These are phyloP conservation scores for Bovichtus variegatus DNA, from an alignment of 2,797 vertebrate genomes.

Conservation along the genomic window DNA sequence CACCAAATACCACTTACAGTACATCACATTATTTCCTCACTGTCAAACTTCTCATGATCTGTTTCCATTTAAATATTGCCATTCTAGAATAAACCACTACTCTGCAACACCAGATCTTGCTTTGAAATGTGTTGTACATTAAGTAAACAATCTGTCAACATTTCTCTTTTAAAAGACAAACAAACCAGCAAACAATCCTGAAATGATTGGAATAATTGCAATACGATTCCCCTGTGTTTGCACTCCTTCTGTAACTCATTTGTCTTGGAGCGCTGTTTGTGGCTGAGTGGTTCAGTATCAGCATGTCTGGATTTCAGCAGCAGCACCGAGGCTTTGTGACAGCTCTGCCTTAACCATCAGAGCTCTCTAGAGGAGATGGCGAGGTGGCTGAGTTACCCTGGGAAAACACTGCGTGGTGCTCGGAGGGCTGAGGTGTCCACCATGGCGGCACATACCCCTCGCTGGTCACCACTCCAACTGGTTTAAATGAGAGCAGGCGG, in stretches of 20 bases:
- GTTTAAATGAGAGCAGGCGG: conserved; percentile 60
- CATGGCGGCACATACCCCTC: conserved; percentile 51
- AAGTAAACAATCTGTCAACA: conserved; percentile 28
- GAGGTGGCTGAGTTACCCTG: conserved; percentile 57
- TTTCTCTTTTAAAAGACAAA: conserved; percentile 13
- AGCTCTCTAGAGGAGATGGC: conserved; percentile 17
- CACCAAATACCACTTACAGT: background rate
- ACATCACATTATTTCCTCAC: background rate
- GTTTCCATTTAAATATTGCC: conserved; percentile 21
- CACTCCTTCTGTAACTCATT: conserved; percentile 25
- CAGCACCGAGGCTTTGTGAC: conserved; percentile 52
- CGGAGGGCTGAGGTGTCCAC: conserved; percentile 33
- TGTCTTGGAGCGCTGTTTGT: conserved; percentile 19
- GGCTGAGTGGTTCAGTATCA: conserved; percentile 24
- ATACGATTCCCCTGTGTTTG: conserved; percentile 1
- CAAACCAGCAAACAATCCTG: conserved; percentile 5
- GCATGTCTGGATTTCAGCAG: conserved; percentile 54
- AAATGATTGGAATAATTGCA: conserved; percentile 14
- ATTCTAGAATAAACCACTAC: background rate
- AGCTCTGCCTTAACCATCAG: conserved; percentile 51
- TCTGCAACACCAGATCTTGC: background rate
- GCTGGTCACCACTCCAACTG: conserved; percentile 63
- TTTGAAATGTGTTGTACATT: conserved; percentile 5
- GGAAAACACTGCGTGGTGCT: conserved; percentile 57
- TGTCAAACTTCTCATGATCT: background rate